Base-by-base conservation (phyloP, 2,888 invertebrate genomes). In the Caenorhabditis panamensis region DNA sequence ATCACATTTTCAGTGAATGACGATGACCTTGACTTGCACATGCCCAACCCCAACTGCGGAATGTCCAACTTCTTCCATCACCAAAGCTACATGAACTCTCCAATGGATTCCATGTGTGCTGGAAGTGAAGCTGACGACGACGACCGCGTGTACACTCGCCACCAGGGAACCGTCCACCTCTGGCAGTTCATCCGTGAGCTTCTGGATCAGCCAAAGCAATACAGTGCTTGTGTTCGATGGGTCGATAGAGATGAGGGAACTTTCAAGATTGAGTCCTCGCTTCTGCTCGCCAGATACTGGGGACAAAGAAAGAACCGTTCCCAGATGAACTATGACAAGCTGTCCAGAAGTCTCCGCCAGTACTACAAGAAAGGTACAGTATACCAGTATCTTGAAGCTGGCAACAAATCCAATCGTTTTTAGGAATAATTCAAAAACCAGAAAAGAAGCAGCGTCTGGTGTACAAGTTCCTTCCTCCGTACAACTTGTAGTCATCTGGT, bases 251-350 rank as follows among this genome's bases (percentile, higher is more conserved):
- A 94, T 53, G 95, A 95, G 92, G 97, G 93, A 18, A 91, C 98
- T 53, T 99, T 99, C 93, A 99, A 98, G 93, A 99, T 99, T 91
- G 98, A 99, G 92, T 97, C 99, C 92, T 97, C 97, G 13, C 96
- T 96, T 31, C 94, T 95, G 87, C 97, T 99, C 66, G 98, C 99
- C n/a, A 94, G 95, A 87, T 94, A 97, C 68, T 99, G 99, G 99
- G 99, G 99, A 81, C 95, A 95, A 90, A 94, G 98, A 85, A 99
- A 99, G 92, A 98, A 99, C 93, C 94, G 98, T 11, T 97, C 97
- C 0, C 97, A 97, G 31, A 99, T 99, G 98, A 99, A 99, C 93
- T 99, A 99, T 93, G 99, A 99, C 93, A 99, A 99, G 92, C 93
- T 99, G 61, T 97, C 96, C 84, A 94, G 99, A 72, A 97, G 97